Base-by-base conservation (phyloP, 2,797 vertebrate species). In the Eupleurogrammus muticus region DNA sequence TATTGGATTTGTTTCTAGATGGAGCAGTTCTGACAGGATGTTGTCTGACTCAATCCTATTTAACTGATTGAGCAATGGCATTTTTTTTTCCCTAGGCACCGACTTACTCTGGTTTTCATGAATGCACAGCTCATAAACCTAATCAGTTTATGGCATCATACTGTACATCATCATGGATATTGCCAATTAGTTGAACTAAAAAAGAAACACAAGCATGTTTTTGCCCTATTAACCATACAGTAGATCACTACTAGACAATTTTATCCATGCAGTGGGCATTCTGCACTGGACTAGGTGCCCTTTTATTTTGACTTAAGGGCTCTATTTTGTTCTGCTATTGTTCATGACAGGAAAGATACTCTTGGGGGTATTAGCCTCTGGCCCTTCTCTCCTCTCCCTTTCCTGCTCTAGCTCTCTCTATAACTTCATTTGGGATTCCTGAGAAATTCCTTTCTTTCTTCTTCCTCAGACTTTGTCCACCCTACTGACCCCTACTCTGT, bases 1-100 rank as follows among this genome's bases (percentile, higher is more conserved):
- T 77, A 79, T 80, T 85, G 56, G 64, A 80, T 85, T 81, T 66
- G 53, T 74, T 70, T 75, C 23, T 52, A 47, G 77, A 82, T 57
- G 54, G 73, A 68, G 50, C 21, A 32, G 32, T 32, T 9, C 74
- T 61, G 66, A 83, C 75, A 61, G 23, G 64, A 38, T 73, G 66
- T 78, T 82, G 32, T 71, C 81, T 63, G 1, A 46, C 70, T 77
- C 66, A 62, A 70, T 85, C 80, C 52, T 59, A 65, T 72, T 56
- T 66, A 74, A 85, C 72, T 54, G 59, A 64, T 50, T 80, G 65
- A 75, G 20, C 46, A 69, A 62, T 40, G 38, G 9, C 42, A 55
- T 42, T 4, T 49, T 42, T 56, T 70, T 51, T 36, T 36, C 46
- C 36, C 35, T 54, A 11, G 2, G 2, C 5, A 5, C 4, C 24